These are phyloP conservation scores for Tromatobia lineatoria DNA, from an alignment of 2,888 invertebrate genomes.

Conservation along the genomic window DNA sequence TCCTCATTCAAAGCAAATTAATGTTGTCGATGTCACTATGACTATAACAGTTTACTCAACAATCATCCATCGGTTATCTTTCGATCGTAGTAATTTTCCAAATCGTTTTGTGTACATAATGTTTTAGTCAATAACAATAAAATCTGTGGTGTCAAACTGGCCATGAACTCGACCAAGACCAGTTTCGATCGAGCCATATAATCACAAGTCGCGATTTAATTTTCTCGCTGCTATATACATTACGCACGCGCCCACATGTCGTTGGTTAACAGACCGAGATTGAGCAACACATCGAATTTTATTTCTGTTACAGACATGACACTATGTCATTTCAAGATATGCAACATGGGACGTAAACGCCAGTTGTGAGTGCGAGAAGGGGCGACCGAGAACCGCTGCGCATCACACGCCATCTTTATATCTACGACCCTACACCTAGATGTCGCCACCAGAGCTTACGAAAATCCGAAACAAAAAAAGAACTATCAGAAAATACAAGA, in stretches of 20 bases:
- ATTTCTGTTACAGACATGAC: conserved; percentile 87
- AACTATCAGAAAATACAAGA: neutral
- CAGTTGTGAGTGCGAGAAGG: conserved; percentile 73
- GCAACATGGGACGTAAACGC: conserved; percentile 90
- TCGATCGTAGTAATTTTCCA: conserved; percentile 17
- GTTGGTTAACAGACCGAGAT: neutral
- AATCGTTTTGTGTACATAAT: conserved; percentile 33
- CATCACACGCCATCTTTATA: conserved; percentile 44
- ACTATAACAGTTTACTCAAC: neutral
- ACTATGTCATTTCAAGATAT: conserved; percentile 90
- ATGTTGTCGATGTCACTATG: neutral
- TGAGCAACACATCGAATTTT: conserved; percentile 22
- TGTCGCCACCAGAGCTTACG: conserved; percentile 18
- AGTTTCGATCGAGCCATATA: neutral
- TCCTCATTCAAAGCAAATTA: neutral
- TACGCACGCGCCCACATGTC: neutral
- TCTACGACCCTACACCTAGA: conserved; percentile 13
- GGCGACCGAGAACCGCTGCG: conserved; percentile 31
- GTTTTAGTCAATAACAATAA: conserved; percentile 5
- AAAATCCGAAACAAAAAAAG: neutral
- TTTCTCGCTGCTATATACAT: conserved; percentile 28
- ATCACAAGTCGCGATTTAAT: conserved; percentile 11
- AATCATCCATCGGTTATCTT: neutral
- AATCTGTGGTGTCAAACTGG: neutral
- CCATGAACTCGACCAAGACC: conserved; percentile 15